Evolutionary conservation across 2,113 vertebrate genomes (phyloP).

Genomic region (Brevimyrus niger): DNA sequence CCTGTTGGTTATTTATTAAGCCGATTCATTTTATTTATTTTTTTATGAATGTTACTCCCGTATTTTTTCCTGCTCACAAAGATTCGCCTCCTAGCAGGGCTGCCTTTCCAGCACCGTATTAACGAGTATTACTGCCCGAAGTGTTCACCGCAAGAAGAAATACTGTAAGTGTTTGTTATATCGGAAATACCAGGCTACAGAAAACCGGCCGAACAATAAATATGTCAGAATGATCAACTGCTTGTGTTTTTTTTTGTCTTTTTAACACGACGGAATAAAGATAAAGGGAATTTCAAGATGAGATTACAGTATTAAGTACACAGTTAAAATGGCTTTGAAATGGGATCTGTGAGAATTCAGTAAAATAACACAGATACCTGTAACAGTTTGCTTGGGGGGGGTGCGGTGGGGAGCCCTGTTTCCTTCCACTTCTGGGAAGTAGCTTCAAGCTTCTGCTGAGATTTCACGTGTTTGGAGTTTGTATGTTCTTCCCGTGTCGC

Average conservation of each 20-base stretch:
- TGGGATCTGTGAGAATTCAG: background rate
- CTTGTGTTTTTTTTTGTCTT: constrained; percentile 31
- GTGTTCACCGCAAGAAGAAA: constrained; percentile 49
- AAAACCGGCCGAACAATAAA: constrained; percentile 44
- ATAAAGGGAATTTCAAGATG: background rate
- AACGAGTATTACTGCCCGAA: constrained; percentile 36
- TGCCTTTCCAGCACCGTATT: constrained; percentile 30
- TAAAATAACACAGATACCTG: background rate
- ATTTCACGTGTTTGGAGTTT: too few relatives aligned
- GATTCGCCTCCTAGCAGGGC: constrained; percentile 38
- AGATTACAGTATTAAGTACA: background rate
- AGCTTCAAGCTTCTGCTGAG: too few relatives aligned
- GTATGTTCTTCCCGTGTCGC: too few relatives aligned
- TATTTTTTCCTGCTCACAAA: constrained; percentile 37
- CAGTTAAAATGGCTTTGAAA: background rate
- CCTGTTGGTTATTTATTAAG: background rate
- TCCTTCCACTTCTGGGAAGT: too few relatives aligned
- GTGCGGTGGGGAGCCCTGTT: too few relatives aligned
- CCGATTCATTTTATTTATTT: background rate
- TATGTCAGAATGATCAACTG: constrained; percentile 54
- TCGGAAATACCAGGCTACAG: constrained; percentile 43
- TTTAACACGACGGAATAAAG: background rate
- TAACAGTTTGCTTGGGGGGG: background rate
- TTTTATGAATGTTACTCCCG: constrained; percentile 22
- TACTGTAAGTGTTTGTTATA: constrained; percentile 50